phyloP scores from a whole-genome alignment of 2,888 invertebrate genomes.

The Allygus modestus region DNA sequence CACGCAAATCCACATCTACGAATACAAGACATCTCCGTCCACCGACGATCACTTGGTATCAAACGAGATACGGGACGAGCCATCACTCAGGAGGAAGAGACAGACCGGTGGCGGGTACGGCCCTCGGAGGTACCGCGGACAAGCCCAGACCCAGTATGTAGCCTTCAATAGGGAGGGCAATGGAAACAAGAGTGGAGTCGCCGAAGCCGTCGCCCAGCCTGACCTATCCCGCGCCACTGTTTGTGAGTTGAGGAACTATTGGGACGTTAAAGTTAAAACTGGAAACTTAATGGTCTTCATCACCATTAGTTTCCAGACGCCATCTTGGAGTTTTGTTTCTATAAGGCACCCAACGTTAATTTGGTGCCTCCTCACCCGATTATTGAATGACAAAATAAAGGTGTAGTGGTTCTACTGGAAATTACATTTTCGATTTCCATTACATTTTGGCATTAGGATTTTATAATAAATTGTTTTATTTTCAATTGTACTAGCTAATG shows the following conservation, averaged over 20 bases:
- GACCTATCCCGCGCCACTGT: slow-evolving; percentile 84
- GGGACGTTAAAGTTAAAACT: no score
- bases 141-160: slow-evolving; percentile 91
- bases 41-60: slow-evolving; percentile 28
- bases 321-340: no score
- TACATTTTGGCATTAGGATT: no score
- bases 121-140: slow-evolving; percentile 77
- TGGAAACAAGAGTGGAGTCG: slow-evolving; percentile 79
- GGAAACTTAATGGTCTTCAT: no score
- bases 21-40: background rate
- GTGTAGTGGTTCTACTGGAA: no score
- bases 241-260: slow-evolving; percentile 77
- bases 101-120: slow-evolving; percentile 17
- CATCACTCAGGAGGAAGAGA: slow-evolving; percentile 39
- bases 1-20: slow-evolving; percentile 54
- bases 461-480: no score
- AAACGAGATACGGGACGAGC: slow-evolving; percentile 47
- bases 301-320: no score
- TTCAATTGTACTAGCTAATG: no score
- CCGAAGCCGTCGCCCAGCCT: slow-evolving; percentile 88
- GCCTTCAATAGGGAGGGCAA: slow-evolving; percentile 80
- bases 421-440: no score
- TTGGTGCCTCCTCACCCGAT: no score
- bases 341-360: no score
- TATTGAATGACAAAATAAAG: no score